These are phyloP conservation scores for Maccullochella peelii DNA, from an alignment of 2,113 vertebrate species.

Conservation along the genomic window DNA sequence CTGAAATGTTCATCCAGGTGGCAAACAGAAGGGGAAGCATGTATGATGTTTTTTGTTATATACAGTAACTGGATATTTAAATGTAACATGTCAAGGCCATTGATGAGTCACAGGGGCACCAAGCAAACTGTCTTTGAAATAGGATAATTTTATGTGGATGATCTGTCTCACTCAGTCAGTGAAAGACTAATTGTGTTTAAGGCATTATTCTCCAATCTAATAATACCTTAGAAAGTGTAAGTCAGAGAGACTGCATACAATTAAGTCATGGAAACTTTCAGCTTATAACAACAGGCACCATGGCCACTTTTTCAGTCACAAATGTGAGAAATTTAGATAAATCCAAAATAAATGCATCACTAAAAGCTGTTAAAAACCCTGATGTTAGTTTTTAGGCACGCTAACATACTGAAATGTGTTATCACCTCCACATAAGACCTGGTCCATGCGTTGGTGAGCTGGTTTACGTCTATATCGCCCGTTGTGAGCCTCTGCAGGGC, in stretches of 20 bases:
- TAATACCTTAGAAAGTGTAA: neutral
- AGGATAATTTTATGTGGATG: neutral
- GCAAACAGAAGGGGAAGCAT: neutral
- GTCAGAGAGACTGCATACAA: neutral
- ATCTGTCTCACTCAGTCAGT: neutral
- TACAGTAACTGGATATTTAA: neutral
- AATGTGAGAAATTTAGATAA: neutral
- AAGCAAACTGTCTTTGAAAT: neutral
- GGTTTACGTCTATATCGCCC: slow-evolving; percentile 88
- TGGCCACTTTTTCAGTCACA: neutral
- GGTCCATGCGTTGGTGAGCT: slow-evolving; percentile 89
- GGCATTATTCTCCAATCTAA: neutral
- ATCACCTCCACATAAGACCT: slow-evolving; percentile 92
- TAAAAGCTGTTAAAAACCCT: neutral
- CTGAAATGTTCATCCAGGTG: neutral
- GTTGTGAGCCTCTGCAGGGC: slow-evolving; percentile 88
- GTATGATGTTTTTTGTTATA: neutral
- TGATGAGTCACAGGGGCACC: neutral
- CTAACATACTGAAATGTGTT: neutral
- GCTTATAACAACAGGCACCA: neutral
- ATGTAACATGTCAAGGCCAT: neutral
- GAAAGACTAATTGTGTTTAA: neutral
- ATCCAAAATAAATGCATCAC: neutral
- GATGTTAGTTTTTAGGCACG: neutral
- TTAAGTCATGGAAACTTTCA: neutral